Conservation (phyloP, 1,140 invertebrate genomes). For the Ceratina australensis region DNA sequence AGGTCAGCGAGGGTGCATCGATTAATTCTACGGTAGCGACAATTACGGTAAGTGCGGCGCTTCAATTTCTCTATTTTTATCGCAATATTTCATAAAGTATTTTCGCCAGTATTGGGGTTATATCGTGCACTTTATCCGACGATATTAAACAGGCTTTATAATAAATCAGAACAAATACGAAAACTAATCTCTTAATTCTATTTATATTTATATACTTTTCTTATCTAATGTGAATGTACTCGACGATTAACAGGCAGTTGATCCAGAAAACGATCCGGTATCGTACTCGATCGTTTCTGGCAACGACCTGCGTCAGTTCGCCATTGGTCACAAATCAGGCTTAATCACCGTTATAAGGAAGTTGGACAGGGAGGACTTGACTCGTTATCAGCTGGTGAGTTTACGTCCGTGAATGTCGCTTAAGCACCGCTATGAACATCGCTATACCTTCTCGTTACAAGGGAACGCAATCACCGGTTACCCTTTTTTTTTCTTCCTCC, state of each 20-base stretch:
- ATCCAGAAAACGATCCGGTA: slow-evolving; percentile 93
- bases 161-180: too few species aligned
- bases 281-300: slow-evolving; percentile 91
- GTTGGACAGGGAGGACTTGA: slow-evolving; percentile 92
- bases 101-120: too few species aligned
- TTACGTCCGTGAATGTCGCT: slow-evolving; percentile 33
- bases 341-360: slow-evolving; percentile 90
- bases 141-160: too few species aligned
- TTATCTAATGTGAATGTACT: not conserved
- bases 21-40: slow-evolving; percentile 91
- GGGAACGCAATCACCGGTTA: slow-evolving; percentile 25
- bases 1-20: slow-evolving; percentile 92
- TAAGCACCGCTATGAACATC: slow-evolving; percentile 31
- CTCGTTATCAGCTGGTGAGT: slow-evolving; percentile 89
- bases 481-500: too few species aligned
- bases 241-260: slow-evolving; percentile 83
- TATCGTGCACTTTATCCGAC: too few species aligned
- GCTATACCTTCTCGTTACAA: slow-evolving; percentile 9
- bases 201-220: not conserved
- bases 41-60: slow-evolving; percentile 78
- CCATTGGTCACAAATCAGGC: slow-evolving; percentile 89
- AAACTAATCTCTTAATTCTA: not conserved
- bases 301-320: slow-evolving; percentile 91
- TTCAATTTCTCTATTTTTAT: not conserved
- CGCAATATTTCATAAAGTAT: not conserved